These are phyloP conservation scores for Diloba caeruleocephala DNA, from an alignment of 2,888 invertebrate species.

Conservation along the genomic window DNA sequence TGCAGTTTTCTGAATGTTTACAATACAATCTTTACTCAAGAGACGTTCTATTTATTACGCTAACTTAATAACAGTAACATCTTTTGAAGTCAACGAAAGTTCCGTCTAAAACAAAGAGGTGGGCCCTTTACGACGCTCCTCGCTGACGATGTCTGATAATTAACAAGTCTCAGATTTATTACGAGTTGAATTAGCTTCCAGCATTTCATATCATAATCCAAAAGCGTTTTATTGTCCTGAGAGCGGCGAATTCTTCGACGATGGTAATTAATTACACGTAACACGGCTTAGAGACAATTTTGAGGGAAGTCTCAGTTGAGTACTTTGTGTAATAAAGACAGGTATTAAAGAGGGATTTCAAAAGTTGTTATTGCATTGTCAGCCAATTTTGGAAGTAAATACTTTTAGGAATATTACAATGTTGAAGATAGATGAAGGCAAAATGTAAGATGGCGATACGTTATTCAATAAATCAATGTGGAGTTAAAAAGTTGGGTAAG, in stretches of 20 bases:
- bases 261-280: slow-evolving; percentile 80
- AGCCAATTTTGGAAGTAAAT: slow-evolving; percentile 39
- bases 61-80: slow-evolving; percentile 69
- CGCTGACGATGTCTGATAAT: slow-evolving; percentile 70
- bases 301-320: slow-evolving; percentile 63
- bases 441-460: not conserved
- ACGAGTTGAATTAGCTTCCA: slow-evolving; percentile 82
- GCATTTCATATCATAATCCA: slow-evolving; percentile 83
- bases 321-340: slow-evolving; percentile 67
- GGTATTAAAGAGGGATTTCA: slow-evolving; percentile 63
- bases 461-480: not conserved
- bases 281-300: slow-evolving; percentile 72
- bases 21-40: slow-evolving; percentile 53
- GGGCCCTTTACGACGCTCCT: slow-evolving; percentile 71
- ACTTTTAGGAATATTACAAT: slow-evolving; percentile 15
- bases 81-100: slow-evolving; percentile 75
- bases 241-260: slow-evolving; percentile 61
- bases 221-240: slow-evolving; percentile 80
- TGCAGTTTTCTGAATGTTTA: slow-evolving; percentile 63
- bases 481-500: no score
- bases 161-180: slow-evolving; percentile 84
- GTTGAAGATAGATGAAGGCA: slow-evolving; percentile 5
- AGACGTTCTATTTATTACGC: slow-evolving; percentile 65
- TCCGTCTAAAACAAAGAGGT: slow-evolving; percentile 71
- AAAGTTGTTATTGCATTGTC: slow-evolving; percentile 62